Conservation (phyloP, 2,113 vertebrate species). For the Amazona vittata region DNA sequence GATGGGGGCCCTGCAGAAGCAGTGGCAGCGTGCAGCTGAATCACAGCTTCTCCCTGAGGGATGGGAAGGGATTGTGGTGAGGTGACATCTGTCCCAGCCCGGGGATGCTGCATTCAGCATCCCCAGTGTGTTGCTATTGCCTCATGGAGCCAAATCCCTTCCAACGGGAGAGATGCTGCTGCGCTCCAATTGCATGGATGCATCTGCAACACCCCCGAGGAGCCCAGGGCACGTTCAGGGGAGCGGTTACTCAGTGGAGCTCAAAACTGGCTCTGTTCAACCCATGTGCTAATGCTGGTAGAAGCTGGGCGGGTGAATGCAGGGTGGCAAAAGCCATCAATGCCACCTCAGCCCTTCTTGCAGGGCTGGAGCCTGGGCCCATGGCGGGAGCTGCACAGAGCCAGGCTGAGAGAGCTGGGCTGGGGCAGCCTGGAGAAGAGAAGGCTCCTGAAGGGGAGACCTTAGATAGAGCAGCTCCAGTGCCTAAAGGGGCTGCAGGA, state of each 20-base stretch:
- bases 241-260: not conserved
- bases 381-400: not conserved
- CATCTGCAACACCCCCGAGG: accelerated
- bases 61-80: not conserved
- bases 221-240: accelerated
- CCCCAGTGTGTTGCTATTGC: no score
- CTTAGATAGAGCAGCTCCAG: no score
- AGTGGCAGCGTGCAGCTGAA: accelerated
- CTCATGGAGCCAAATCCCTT: not conserved
- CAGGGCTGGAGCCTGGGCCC: not conserved
- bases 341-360: not conserved
- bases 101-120: not conserved
- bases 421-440: not conserved
- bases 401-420: not conserved
- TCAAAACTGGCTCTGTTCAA: accelerated
- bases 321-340: not conserved
- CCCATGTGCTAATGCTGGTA: not conserved
- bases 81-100: not conserved
- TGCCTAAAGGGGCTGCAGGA: no score
- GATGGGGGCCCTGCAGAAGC: not conserved
- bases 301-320: not conserved
- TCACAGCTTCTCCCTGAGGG: not conserved
- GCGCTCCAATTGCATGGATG: accelerated
- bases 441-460: no score
- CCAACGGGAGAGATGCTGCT: not conserved